Evolutionary conservation across 1,140 invertebrate genomes (phyloP).

Genomic region (Drosophila oshimai): DNA sequence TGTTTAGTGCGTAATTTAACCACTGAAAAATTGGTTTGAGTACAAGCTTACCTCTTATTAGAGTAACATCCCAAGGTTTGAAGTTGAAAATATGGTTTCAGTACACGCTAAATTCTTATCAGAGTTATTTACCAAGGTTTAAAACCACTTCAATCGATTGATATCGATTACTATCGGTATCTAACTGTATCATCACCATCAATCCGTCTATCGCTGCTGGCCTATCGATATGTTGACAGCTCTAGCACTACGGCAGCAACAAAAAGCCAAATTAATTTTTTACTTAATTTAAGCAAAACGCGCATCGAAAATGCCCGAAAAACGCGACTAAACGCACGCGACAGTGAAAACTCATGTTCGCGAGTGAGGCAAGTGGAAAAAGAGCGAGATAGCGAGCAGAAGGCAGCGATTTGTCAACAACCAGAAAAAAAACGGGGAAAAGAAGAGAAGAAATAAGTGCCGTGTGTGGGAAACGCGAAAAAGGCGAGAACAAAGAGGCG

Average conservation of each 20-base stretch:
- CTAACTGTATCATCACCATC: too few relatives aligned
- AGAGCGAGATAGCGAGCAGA: conserved; percentile 2
- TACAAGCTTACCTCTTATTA: too few relatives aligned
- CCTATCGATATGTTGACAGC: background rate
- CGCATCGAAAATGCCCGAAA: conserved; percentile 13
- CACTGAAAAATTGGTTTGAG: too few relatives aligned
- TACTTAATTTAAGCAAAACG: conserved; percentile 12
- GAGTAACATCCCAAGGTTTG: too few relatives aligned
- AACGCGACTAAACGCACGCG: background rate
- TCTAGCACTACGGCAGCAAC: conserved; percentile 11
- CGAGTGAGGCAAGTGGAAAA: conserved; percentile 6
- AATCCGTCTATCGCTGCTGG: too few relatives aligned
- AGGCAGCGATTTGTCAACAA: conserved; percentile 17
- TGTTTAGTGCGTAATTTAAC: too few relatives aligned
- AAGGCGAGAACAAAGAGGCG: conserved; percentile 38
- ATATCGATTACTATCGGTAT: too few relatives aligned
- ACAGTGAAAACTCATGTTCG: background rate
- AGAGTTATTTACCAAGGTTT: too few relatives aligned
- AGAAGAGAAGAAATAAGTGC: conserved; percentile 34
- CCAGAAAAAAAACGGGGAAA: conserved; percentile 5
- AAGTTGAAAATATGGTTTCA: too few relatives aligned
- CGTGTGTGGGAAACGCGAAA: conserved; percentile 42
- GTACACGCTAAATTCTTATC: too few relatives aligned
- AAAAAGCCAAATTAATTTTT: conserved; percentile 34
- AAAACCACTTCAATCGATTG: too few relatives aligned